Percentiles rank a stretch among this genome's conserved stretches.
phyloP scores from a whole-genome alignment of 2,888 invertebrate genomes.

The Melieria picta region DNA sequence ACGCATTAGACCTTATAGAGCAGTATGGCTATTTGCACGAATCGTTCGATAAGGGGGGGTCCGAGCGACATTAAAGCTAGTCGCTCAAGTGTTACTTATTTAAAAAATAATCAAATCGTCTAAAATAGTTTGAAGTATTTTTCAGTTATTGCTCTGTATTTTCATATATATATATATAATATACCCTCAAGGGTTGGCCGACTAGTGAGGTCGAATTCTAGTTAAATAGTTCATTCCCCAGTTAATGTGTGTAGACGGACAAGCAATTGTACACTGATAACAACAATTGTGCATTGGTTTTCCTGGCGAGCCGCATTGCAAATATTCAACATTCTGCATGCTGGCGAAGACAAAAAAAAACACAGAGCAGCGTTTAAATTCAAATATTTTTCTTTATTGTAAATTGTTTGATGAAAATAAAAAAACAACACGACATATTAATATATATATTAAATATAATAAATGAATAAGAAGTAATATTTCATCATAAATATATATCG shows the following conservation, averaged over 20 bases:
- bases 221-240: no score
- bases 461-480: constrained; percentile 47
- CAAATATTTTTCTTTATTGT: constrained; percentile 53
- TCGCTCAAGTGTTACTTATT: not conserved
- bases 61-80: not conserved
- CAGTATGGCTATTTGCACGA: constrained; percentile 51
- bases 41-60: constrained; percentile 23
- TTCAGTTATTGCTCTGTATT: no score
- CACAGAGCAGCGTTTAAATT: not conserved
- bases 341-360: no score
- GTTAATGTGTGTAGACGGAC: no score
- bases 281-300: no score
- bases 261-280: no score
- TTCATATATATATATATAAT: no score
- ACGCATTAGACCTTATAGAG: constrained; percentile 45
- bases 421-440: constrained; percentile 60
- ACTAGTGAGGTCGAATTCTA: not conserved
- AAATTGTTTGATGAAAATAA: constrained; percentile 43
- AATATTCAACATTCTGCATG: no score
- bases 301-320: no score
- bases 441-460: constrained; percentile 41
- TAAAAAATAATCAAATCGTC: no score
- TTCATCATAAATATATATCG: constrained; percentile 20
- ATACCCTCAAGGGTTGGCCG: no score
- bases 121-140: no score